Evolutionary conservation across 2,888 invertebrate genomes (phyloP).

Genomic region (Macaria liturata): DNA sequence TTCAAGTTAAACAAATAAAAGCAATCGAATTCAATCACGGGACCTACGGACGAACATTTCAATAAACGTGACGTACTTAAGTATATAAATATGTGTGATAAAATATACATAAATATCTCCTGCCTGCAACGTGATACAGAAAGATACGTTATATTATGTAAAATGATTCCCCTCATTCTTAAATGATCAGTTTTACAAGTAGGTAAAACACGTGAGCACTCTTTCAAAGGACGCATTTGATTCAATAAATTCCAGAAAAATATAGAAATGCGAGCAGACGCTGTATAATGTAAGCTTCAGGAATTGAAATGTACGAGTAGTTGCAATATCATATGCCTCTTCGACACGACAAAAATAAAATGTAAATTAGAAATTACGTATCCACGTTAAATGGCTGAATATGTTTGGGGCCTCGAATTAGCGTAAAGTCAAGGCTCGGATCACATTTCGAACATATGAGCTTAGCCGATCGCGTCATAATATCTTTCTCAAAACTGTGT

Average conservation of each 20-base stretch:
- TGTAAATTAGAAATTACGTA: slow-evolving; percentile 24
- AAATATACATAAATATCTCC: not conserved
- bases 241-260: slow-evolving; percentile 31
- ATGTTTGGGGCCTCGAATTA: slow-evolving; percentile 38
- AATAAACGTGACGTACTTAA: no score
- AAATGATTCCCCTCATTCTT: slow-evolving; percentile 11
- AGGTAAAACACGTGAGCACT: slow-evolving; percentile 28
- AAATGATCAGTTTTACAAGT: slow-evolving; percentile 13
- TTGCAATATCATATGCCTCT: slow-evolving; percentile 4
- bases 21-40: no score
- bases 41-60: no score
- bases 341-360: slow-evolving; percentile 15
- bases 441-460: not conserved
- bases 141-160: slow-evolving; percentile 2
- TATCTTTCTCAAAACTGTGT: no score
- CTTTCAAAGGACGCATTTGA: slow-evolving; percentile 6
- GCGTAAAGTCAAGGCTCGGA: slow-evolving; percentile 39
- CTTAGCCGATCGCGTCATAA: not conserved
- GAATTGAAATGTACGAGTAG: slow-evolving; percentile 12
- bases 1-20: no score
- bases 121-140: slow-evolving; percentile 7
- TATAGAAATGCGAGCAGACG: slow-evolving; percentile 10
- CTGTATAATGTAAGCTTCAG: slow-evolving; percentile 17
- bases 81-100: no score
- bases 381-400: slow-evolving; percentile 37